Evolutionary conservation across 2,888 invertebrate genomes (phyloP), one percentile per base, ranked within the genome.

Genomic region (Campaea margaritaria): DNA sequence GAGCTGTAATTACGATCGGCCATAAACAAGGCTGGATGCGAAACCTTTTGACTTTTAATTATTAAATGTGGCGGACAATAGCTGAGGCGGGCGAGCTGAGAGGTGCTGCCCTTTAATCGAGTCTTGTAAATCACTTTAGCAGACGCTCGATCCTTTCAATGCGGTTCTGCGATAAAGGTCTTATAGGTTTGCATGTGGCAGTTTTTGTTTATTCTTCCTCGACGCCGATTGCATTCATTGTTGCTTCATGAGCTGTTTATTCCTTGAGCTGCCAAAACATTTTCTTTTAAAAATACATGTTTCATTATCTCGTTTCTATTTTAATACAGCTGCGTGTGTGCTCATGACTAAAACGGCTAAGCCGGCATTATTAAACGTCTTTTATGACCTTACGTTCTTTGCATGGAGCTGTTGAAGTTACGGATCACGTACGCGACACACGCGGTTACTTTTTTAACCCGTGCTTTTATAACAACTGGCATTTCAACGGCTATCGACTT

Each of bases 41-140:
- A 83, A 84, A 84, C 85, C 83, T 83, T 83, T 85, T 78, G 82
- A 81, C 79, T 86, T 85, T 86, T 88, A 86, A 86, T 88, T 86
- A 87, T 9, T 83, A 76, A 77, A 80, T 70, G 70, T 62, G 74
- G 74, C 74, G 69, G 69, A 83, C 81, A 81, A 86, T 78, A 78
- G 76, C 74, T 67, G 67, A 68, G 71, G 69, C 15, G 16, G 14
- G 43, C 42, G 52, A 74, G 68, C 65, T 64, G 74, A 31, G 74
- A 28, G 70, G 73, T 74, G 72, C 58, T 83, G 85, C 81, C 83
- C 83, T 88, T 87, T 86, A 84, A 82, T 83, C 79, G 81, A 81
- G 71, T 74, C 73, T 75, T 80, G 81, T 85, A 83, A 62, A 67
- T 65, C 58, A 65, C 60, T 61, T 38, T 59, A 56, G 47, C 49